Conservation (phyloP, 2,113 vertebrate species). For the Oncorhynchus gorbuscha region DNA sequence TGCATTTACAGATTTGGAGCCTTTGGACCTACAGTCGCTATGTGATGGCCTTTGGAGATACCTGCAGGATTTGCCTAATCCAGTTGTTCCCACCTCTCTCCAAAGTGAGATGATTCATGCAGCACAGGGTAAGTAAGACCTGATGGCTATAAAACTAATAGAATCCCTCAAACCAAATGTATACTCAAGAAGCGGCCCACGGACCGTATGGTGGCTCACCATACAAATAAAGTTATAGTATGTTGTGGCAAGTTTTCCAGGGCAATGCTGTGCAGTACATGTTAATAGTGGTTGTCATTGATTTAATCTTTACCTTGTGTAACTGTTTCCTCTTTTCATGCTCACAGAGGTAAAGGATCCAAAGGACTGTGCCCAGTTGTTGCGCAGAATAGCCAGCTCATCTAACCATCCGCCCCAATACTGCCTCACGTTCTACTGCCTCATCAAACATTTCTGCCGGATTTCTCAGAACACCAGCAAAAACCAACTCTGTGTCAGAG, state of each 20-base stretch:
- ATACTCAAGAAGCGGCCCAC: background rate
- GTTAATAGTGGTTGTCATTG: too few species aligned
- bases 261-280: too few species aligned
- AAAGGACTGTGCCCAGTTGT: slow-evolving; percentile 84
- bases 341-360: slow-evolving; percentile 82
- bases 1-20: slow-evolving; percentile 80
- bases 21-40: slow-evolving; percentile 81
- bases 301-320: background rate
- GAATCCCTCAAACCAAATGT: background rate
- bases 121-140: slow-evolving; percentile 82
- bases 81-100: slow-evolving; percentile 83
- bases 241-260: too few species aligned
- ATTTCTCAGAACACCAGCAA: slow-evolving; percentile 81
- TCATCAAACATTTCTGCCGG: slow-evolving; percentile 89
- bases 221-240: too few species aligned
- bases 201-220: too few species aligned
- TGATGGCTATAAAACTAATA: background rate
- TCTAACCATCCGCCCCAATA: slow-evolving; percentile 86
- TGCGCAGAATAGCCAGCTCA: slow-evolving; percentile 83
- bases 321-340: background rate
- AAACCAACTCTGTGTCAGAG: slow-evolving; percentile 82
- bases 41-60: slow-evolving; percentile 88
- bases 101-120: slow-evolving; percentile 85
- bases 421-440: slow-evolving; percentile 90
- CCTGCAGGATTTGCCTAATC: slow-evolving; percentile 89